A percentile compares a stretch with the other conserved stretches of the same genome.
Conservation (phyloP, 1,140 invertebrate species). For the Eupeodes corollae region DNA sequence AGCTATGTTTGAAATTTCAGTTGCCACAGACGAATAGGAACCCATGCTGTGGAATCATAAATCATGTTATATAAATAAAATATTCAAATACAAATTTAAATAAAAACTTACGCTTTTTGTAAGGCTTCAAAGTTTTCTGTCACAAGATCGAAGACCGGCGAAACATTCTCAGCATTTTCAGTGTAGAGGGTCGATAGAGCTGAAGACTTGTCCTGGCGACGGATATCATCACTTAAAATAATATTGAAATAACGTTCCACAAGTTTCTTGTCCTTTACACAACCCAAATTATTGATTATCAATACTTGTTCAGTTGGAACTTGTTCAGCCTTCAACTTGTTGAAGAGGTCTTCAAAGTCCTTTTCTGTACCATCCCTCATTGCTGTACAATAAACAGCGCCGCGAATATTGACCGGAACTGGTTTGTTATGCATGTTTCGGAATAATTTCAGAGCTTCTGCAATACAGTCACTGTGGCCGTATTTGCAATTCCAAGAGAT, state of each 20-base stretch:
- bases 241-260: conserved; percentile 27
- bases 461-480: conserved; percentile 38
- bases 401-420: conserved; percentile 43
- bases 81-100: background rate
- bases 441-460: conserved; percentile 24
- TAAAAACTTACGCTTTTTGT: conserved; percentile 38
- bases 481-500: conserved; percentile 43
- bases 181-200: conserved; percentile 37
- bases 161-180: conserved; percentile 36
- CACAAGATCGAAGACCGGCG: conserved; percentile 40
- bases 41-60: conserved; percentile 20
- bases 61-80: conserved; percentile 2
- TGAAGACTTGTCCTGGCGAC: conserved; percentile 33
- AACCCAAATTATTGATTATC: conserved; percentile 47
- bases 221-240: conserved; percentile 29
- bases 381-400: conserved; percentile 47
- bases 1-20: conserved; percentile 39
- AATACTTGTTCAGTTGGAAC: conserved; percentile 44
- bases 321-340: conserved; percentile 37
- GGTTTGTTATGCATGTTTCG: conserved; percentile 11
- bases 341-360: conserved; percentile 43
- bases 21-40: conserved; percentile 34
- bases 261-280: conserved; percentile 39
- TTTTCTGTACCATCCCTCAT: conserved; percentile 37
- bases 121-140: conserved; percentile 28